Conservation (phyloP, 2,888 invertebrate genomes). For the Gerris lacustris region DNA sequence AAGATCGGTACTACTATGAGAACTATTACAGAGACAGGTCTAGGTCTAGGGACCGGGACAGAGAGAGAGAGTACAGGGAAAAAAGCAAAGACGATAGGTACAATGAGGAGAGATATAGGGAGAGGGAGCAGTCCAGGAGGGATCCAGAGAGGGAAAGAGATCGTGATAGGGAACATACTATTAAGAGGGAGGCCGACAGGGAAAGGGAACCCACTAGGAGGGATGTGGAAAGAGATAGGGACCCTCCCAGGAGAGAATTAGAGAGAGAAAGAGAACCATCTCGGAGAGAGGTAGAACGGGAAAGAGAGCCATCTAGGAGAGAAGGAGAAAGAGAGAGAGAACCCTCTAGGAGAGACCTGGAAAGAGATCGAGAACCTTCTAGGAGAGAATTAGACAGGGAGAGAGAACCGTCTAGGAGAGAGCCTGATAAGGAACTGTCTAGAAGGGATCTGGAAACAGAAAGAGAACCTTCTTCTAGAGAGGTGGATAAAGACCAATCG, state of each 20-base stretch:
- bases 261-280: slow-evolving; percentile 9
- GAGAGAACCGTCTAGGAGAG: background rate
- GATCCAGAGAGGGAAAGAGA: background rate
- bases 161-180: background rate
- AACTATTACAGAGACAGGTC: slow-evolving; percentile 65
- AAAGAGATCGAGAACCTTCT: background rate
- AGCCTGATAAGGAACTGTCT: background rate
- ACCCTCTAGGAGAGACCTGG: background rate
- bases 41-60: slow-evolving; percentile 43
- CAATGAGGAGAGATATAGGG: slow-evolving; percentile 38
- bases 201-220: background rate
- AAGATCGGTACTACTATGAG: slow-evolving; percentile 50
- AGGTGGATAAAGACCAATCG: background rate
- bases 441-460: background rate
- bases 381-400: background rate
- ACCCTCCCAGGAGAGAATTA: background rate
- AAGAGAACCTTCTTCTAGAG: background rate
- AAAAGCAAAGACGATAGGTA: slow-evolving; percentile 45
- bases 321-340: background rate
- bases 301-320: slow-evolving; percentile 15
- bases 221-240: background rate
- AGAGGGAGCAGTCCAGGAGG: slow-evolving; percentile 37
- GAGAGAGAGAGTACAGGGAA: slow-evolving; percentile 40
- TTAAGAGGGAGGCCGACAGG: background rate
- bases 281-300: slow-evolving; percentile 14